Base-by-base conservation (phyloP, 1,140 invertebrate genomes). In the Octopus sinensis region DNA sequence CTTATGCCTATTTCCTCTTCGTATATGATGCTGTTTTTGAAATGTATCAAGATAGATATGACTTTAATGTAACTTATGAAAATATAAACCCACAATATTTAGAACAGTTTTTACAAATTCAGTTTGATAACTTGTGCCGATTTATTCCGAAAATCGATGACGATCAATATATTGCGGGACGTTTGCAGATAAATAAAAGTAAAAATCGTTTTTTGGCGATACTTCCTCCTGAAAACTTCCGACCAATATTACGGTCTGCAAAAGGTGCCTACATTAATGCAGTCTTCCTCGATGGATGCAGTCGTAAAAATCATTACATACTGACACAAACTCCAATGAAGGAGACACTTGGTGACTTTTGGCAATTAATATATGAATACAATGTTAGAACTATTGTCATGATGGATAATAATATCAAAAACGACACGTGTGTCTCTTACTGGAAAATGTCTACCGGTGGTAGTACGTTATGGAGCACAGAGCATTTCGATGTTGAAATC, bases 231-330 rank as follows among this genome's bases (percentile, higher is more conserved):
- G 86, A 90, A 68, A 79, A 81, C 9, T 83, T 84, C 79, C 84
- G 89, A 13, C 88, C 89, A 0, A 53, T 85, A 12, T 80, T 90
- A 30, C 87, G 87, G 51, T 84, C 86, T n/a, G 86, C 86, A 53
- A 85, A 85, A 0, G 92, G 79, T 92, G 89, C 91, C 75, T 89
- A 88, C 78, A 87, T 89, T 5, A 89, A 89, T 80, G 88, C 88
- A 10, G 79, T 88, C 5, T 86, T 86, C 75, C 51, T 90, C 9
- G 89, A 91, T 79, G 86, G 90, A 43, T 89, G 89, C 79, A 82
- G 80, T 54, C 76, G 80, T 13, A 83, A 81, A n/a, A 86, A 87
- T 30, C 86, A 86, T 76, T 91, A 89, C 79, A 89, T 91, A 52
- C 78, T 91, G 5, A 91, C 90, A 5, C 90, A 91, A 81, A 89